phyloP scores from a whole-genome alignment of 2,113 vertebrate genomes.

The Recurvirostra avosetta region DNA sequence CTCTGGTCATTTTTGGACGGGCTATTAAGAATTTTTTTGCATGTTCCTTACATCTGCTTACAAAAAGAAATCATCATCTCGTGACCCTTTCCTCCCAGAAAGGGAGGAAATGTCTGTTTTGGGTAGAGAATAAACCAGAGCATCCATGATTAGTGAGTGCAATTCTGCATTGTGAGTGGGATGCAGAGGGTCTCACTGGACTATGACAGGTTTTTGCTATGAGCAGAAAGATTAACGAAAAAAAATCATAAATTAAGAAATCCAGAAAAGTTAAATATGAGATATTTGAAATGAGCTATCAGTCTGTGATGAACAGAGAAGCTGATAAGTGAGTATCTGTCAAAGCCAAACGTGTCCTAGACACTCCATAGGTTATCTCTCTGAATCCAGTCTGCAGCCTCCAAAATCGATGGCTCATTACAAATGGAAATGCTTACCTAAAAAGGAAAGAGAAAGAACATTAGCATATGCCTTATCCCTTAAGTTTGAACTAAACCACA shows the following conservation, averaged over 20 bases:
- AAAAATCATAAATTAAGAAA: background rate
- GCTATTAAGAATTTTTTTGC: background rate
- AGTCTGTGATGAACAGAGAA: background rate
- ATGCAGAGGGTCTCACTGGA: background rate
- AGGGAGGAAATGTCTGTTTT: background rate
- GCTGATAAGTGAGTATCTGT: background rate
- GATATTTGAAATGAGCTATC: background rate
- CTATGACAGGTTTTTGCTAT: background rate
- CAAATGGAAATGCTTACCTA: background rate
- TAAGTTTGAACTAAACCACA: background rate
- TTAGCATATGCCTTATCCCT: background rate
- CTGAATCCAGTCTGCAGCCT: background rate
- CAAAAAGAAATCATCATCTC: background rate
- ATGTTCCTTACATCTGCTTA: constrained; percentile 19
- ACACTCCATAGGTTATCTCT: background rate
- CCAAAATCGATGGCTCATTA: background rate
- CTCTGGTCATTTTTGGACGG: constrained; percentile 28
- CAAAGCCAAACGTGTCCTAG: background rate
- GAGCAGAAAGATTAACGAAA: background rate
- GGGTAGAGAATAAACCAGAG: background rate
- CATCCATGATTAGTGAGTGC: background rate
- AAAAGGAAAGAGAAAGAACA: constrained; percentile 4
- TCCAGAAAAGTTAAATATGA: background rate
- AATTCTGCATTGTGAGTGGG: background rate
- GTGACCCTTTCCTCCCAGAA: background rate